Evolutionary conservation across 2,797 vertebrate genomes (phyloP), one percentile per base, ranked within the genome.

Genomic region (Urosaurus nigricauda): DNA sequence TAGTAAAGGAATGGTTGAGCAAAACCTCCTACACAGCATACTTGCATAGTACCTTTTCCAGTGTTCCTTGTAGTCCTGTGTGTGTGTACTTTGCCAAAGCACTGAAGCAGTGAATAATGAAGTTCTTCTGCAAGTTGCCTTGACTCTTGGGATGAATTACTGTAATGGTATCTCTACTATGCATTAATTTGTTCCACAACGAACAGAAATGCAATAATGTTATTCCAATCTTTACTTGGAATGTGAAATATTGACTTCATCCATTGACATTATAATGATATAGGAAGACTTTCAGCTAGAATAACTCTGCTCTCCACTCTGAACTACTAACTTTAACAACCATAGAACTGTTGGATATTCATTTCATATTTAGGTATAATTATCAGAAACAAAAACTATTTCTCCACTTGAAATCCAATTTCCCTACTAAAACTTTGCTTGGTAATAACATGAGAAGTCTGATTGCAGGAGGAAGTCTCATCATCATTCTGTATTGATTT

Each of bases 401-500:
- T 80, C 86, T 86, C 2, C 0, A 74, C 68, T 0, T 86, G 13
- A 26, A 85, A 26, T 0, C 58, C 58, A 43, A 0, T 74, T 88
- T 87, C 75, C 83, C 2, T 9, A 73, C 16, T 29, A 91, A 88
- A 95, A 83, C 1, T 74, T 87, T 90, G 2, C 1, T 40, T 60
- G 14, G 29, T 84, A 79, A 83, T 5, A 88, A 51, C 43, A 13
- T 90, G 68, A 83, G 21, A 90, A 86, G 21, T 91, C 37, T 65
- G 88, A 21, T 86, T 88, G 58, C 53, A 16, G 43, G 32, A 85
- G 47, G 37, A 85, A 51, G 29, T 43, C 35, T 85, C 70, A 80
- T 85, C 90, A 60, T 0, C 87, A 74, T 89, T 35, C 2, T 56
- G 77, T 79, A 88, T 29, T 91, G 71, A 93, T 90, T 93, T 92